Conservation (phyloP, 2,888 invertebrate species). For the Sarcophaga caerulescens region DNA sequence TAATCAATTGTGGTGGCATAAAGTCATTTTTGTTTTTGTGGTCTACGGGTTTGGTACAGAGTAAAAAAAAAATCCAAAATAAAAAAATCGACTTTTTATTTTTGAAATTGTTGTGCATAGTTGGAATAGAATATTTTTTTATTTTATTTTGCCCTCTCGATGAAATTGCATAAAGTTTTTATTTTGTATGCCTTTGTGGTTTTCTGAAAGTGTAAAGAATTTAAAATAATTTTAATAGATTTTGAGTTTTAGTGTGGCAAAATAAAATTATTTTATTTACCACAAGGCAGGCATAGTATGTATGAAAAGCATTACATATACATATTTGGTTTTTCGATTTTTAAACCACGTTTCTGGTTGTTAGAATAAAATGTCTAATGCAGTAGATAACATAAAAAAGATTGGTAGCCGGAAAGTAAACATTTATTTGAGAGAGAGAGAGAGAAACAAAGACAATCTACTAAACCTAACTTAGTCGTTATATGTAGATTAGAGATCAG, state of each 20-base stretch:
- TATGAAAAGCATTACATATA: no score
- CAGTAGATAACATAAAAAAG: no score
- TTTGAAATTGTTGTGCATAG: neutral
- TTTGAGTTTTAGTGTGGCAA: neutral
- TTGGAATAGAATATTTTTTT: neutral
- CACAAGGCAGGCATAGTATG: neutral
- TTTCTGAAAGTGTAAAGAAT: constrained; percentile 20
- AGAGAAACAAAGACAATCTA: no score
- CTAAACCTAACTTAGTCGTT: no score
- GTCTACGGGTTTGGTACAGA: neutral
- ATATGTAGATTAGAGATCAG: no score
- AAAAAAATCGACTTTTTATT: neutral
- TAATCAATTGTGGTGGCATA: constrained; percentile 56
- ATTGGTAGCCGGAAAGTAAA: no score
- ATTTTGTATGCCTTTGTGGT: constrained; percentile 27
- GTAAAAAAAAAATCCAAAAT: no score
- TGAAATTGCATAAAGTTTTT: constrained; percentile 1
- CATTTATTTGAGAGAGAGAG: no score
- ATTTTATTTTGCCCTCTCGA: no score
- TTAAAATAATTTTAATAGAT: neutral
- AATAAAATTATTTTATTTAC: neutral
- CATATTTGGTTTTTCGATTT: no score
- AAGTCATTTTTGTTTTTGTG: constrained; percentile 48
- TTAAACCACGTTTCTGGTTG: no score
- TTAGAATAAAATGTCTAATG: no score